Evolutionary conservation across 30 jellyfish, hydroid and myxozoan species (phyloP), one percentile per base, ranked within the genome.

Genomic region (Hydractinia echinata): DNA sequence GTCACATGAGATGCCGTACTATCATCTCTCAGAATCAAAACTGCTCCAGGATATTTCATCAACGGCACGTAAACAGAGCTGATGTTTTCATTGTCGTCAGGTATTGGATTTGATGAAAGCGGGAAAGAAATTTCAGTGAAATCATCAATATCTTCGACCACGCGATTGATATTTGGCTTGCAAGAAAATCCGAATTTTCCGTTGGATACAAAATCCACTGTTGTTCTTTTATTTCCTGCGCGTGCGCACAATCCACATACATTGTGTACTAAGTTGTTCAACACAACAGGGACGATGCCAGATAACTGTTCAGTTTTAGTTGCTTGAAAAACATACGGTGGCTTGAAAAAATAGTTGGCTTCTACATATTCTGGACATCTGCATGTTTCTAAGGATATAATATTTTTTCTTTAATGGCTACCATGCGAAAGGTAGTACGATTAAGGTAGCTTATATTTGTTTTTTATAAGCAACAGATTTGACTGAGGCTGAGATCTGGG

Each of bases 21-120:
- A 48, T 18, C 51, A 30, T 72, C 60, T 4, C 70, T 19, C 51
- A 53, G 58, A 7, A 83, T 39, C 4, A 72, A 61, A 52, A 73
- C 85, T 6, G 83, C 91, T 5, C 85, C 91, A 8, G 91, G 91
- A 30, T 71, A 71, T 50, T 48, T 8, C 0, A 71, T 2, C 10
- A 71, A 15, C 5, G 81, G 81, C 10, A 71, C 53, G 16, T 19
- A 71, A 7, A 19, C 61, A 4, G 60, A 20, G 11, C 51, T 50
- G 51, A 13, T 6, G 8, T 7, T 71, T 5, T 5, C 66, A 58
- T 13, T 58, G 19, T 58, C 69, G 18, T 30, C 81, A 8, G 49
- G 8, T 19, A 50, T 50, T 8, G 81, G 81, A 71, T 71, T 71
- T 14, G 67, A 8, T 20, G 55, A 20, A 20, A 71, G 15, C 60